Evolutionary conservation across 2,113 vertebrate genomes (phyloP).

Genomic region (Notechis scutatus): DNA sequence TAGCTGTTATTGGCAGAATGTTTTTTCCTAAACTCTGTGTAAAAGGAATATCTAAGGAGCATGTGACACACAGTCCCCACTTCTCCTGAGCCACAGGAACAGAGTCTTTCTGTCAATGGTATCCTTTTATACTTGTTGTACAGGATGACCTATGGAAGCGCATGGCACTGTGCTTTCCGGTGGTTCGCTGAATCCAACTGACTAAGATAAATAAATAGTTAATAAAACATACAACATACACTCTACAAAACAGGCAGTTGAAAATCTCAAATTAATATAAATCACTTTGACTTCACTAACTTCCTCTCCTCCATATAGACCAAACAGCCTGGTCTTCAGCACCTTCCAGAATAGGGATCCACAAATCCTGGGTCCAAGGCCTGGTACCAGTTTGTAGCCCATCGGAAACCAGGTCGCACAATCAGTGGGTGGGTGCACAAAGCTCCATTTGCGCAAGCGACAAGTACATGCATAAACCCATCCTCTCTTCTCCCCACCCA

Average conservation of each 20-base stretch:
- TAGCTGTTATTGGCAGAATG: too few species aligned
- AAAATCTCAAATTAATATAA: neutral
- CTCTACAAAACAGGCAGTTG: neutral
- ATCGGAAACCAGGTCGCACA: neutral
- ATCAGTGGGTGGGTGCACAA: neutral
- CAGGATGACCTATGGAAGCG: too few species aligned
- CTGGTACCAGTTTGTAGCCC: neutral
- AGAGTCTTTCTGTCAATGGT: too few species aligned
- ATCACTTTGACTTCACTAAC: neutral
- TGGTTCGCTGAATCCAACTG: too few species aligned
- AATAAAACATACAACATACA: neutral
- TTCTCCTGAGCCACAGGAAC: too few species aligned
- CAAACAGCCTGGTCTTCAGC: neutral
- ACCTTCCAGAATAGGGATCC: neutral
- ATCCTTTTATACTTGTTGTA: too few species aligned
- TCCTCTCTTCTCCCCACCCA: neutral
- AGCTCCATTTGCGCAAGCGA: neutral
- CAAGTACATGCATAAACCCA: neutral
- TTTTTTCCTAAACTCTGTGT: too few species aligned
- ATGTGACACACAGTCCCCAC: too few species aligned
- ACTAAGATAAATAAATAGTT: neutral
- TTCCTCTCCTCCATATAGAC: neutral
- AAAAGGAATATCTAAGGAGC: too few species aligned
- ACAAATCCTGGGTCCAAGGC: neutral
- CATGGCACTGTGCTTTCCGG: too few species aligned